Evolutionary conservation across 2,113 vertebrate species (phyloP).

Genomic region (Dunckerocampus dactyliophorus): DNA sequence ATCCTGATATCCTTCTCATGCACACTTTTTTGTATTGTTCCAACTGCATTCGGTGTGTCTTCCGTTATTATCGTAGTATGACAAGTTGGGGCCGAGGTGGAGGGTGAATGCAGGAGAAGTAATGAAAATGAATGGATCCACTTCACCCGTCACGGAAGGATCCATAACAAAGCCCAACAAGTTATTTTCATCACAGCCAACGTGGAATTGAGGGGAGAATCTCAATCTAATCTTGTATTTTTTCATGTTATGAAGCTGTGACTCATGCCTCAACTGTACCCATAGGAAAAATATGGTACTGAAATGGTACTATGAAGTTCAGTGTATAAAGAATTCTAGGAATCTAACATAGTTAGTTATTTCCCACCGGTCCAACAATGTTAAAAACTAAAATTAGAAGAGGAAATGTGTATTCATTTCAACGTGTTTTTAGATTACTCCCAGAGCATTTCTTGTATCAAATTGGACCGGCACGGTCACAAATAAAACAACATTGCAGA

Average conservation of each 20-base stretch:
- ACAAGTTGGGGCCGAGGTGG: slow-evolving; percentile 39
- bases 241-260: slow-evolving; percentile 44
- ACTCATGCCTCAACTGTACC: slow-evolving; percentile 43
- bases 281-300: slow-evolving; percentile 33
- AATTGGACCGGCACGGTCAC: no score
- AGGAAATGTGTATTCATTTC: no score
- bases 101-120: slow-evolving; percentile 38
- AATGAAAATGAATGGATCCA: slow-evolving; percentile 69
- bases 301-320: slow-evolving; percentile 20
- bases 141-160: slow-evolving; percentile 44
- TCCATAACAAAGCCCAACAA: slow-evolving; percentile 52
- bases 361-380: slow-evolving; percentile 36
- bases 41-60: neutral
- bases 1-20: slow-evolving; percentile 21
- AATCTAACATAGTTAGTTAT: slow-evolving; percentile 34
- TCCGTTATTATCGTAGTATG: slow-evolving; percentile 5
- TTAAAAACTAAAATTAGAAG: slow-evolving; percentile 11
- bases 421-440: no score
- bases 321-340: slow-evolving; percentile 21
- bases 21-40: neutral
- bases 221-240: slow-evolving; percentile 38
- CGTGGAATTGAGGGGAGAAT: slow-evolving; percentile 9
- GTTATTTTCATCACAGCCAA: slow-evolving; percentile 48
- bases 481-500: no score
- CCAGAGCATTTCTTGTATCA: no score